Percentiles rank a stretch among this genome's conserved stretches.
Evolutionary conservation across 2,113 vertebrate species (phyloP).

Genomic region (Cromileptes altivelis): DNA sequence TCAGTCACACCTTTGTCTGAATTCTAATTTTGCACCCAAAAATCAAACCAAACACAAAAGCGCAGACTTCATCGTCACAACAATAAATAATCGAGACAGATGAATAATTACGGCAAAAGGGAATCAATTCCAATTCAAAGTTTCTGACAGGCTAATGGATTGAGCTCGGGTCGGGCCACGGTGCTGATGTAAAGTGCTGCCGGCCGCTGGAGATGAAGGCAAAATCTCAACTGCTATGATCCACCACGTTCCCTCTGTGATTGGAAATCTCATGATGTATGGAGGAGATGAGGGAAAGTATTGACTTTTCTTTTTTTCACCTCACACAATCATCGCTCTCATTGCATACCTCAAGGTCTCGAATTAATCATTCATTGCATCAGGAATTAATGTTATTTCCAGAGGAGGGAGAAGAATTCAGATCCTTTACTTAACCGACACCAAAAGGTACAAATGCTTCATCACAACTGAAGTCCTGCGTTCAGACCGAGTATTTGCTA

Average conservation of each 20-base stretch:
- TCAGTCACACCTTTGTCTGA: conserved; percentile 1
- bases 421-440: background rate
- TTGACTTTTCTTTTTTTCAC: conserved; percentile 51
- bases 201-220: conserved; percentile 32
- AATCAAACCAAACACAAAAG: conserved; percentile 31
- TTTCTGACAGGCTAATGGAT: conserved; percentile 68
- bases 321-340: conserved; percentile 48
- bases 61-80: conserved; percentile 11
- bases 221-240: conserved; percentile 33
- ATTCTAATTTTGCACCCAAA: conserved; percentile 43
- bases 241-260: conserved; percentile 20
- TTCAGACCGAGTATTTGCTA: background rate
- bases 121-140: conserved; percentile 72
- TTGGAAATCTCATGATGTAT: conserved; percentile 67
- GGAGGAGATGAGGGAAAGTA: conserved; percentile 58
- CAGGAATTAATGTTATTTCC: conserved; percentile 37
- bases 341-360: conserved; percentile 49
- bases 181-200: conserved; percentile 33
- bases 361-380: conserved; percentile 58
- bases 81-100: conserved; percentile 61
- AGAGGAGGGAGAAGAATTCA: background rate
- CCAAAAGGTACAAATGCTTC: background rate
- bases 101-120: conserved; percentile 50
- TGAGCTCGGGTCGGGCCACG: conserved; percentile 12
- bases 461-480: background rate